Percentiles rank a stretch among this genome's conserved stretches.
Conservation (phyloP, 2,888 invertebrate species). For the Amiota communis region DNA sequence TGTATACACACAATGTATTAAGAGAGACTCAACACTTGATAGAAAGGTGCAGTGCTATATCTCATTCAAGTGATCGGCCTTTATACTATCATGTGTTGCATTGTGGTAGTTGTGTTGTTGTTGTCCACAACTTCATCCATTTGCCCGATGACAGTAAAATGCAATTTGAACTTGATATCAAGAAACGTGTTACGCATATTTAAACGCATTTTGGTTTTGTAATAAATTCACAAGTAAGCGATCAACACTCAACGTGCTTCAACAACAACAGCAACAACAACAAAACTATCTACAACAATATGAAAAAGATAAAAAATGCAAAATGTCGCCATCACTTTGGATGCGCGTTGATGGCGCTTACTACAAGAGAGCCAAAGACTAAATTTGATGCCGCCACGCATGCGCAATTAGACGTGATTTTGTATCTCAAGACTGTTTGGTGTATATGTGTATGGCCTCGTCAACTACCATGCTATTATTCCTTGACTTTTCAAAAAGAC, state of each 20-base stretch:
- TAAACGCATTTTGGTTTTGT: slow-evolving; percentile 44
- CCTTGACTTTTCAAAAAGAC: not conserved
- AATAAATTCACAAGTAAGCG: slow-evolving; percentile 39
- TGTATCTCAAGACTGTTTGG: slow-evolving; percentile 60
- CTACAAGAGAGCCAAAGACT: too few relatives aligned
- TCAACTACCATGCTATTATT: too few relatives aligned
- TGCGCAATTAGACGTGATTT: slow-evolving; percentile 66
- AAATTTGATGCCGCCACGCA: slow-evolving; percentile 39
- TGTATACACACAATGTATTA: not conserved
- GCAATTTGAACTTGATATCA: slow-evolving; percentile 70
- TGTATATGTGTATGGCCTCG: too few relatives aligned
- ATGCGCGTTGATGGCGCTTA: too few relatives aligned
- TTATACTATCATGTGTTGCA: not conserved
- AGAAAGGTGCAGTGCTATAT: not conserved
- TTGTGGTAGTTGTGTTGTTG: not conserved
- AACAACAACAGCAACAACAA: not conserved
- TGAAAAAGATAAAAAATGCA: slow-evolving; percentile 32
- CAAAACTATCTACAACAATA: slow-evolving; percentile 32
- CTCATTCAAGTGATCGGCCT: slow-evolving; percentile 2
- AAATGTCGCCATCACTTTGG: slow-evolving; percentile 40
- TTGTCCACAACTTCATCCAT: slow-evolving; percentile 25
- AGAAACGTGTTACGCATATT: slow-evolving; percentile 67
- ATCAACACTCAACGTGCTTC: slow-evolving; percentile 21
- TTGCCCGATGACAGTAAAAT: slow-evolving; percentile 61
- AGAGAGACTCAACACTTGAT: not conserved